A percentile compares a stretch with the other conserved stretches of the same genome.
These are phyloP conservation scores for Bradysia coprophila DNA, from an alignment of 1,140 invertebrate species.

Conservation along the genomic window DNA sequence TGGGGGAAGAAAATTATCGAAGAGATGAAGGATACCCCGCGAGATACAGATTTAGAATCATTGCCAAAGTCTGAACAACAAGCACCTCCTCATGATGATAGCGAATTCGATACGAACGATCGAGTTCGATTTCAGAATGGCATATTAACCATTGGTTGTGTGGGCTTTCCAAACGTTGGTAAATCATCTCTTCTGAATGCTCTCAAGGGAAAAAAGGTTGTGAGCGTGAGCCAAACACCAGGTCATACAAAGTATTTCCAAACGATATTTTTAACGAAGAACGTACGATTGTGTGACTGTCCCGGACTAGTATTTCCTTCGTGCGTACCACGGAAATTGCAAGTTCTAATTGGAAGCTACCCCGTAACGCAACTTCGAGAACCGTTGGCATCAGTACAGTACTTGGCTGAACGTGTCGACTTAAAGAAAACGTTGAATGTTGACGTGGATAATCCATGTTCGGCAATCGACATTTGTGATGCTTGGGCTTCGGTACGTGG, in stretches of 20 bases:
- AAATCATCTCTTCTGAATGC: slow-evolving; percentile 92
- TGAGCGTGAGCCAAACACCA: slow-evolving; percentile 85
- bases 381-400: slow-evolving; percentile 65
- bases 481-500: slow-evolving; percentile 79
- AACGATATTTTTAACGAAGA: slow-evolving; percentile 78
- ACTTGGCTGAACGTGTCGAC: slow-evolving; percentile 63
- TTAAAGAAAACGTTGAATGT: slow-evolving; percentile 57
- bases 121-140: slow-evolving; percentile 63
- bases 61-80: slow-evolving; percentile 14
- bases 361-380: slow-evolving; percentile 86
- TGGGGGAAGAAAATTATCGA: slow-evolving; percentile 77
- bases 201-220: slow-evolving; percentile 61
- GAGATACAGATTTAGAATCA: slow-evolving; percentile 11
- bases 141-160: slow-evolving; percentile 78
- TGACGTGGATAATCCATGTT: slow-evolving; percentile 68
- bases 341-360: slow-evolving; percentile 83
- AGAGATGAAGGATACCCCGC: slow-evolving; percentile 29
- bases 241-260: slow-evolving; percentile 97
- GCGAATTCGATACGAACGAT: slow-evolving; percentile 45
- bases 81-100: slow-evolving; percentile 24
- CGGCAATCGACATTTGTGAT: slow-evolving; percentile 80
- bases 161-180: slow-evolving; percentile 89
- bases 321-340: slow-evolving; percentile 62
- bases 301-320: slow-evolving; percentile 87
- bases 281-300: slow-evolving; percentile 82